Evolutionary conservation across 2,888 invertebrate genomes (phyloP).

Genomic region (Tineola bisselliella): DNA sequence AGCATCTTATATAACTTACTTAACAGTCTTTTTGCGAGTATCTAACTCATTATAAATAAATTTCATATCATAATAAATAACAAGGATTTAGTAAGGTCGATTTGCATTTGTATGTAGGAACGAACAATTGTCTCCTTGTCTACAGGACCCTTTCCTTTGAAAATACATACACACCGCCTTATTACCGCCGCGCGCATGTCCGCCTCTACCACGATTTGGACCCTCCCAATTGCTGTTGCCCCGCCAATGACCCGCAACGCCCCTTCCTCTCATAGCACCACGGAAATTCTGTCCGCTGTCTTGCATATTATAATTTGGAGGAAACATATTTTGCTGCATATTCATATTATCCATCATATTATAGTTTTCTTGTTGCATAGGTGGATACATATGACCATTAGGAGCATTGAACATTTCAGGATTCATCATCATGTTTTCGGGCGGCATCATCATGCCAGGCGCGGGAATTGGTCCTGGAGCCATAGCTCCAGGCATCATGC

Average conservation of each 20-base stretch:
- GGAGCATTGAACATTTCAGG: conserved; percentile 49
- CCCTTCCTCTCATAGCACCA: conserved; percentile 67
- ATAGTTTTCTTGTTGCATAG: conserved; percentile 47
- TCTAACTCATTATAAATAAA: conserved; percentile 14
- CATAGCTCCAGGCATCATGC: conserved; percentile 39
- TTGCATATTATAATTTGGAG: conserved; percentile 58
- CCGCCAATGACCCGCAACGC: conserved; percentile 57
- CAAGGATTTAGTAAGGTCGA: conserved; percentile 51
- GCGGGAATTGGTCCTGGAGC: conserved; percentile 42
- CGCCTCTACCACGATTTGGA: conserved; percentile 50
- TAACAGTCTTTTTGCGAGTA: conserved; percentile 16
- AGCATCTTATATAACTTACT: not conserved
- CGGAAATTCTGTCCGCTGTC: conserved; percentile 57
- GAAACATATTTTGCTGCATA: conserved; percentile 57
- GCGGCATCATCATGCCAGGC: conserved; percentile 54
- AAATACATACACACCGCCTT: conserved; percentile 79
- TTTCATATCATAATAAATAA: not conserved
- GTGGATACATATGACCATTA: conserved; percentile 34
- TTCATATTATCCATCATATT: conserved; percentile 23
- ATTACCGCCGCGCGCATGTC: conserved; percentile 60
- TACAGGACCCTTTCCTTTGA: conserved; percentile 81
- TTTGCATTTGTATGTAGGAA: conserved; percentile 82
- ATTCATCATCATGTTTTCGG: conserved; percentile 60
- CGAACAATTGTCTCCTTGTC: conserved; percentile 83
- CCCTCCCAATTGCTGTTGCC: conserved; percentile 63